phyloP scores from a whole-genome alignment of 2,113 vertebrate species.

The Scomber japonicus region DNA sequence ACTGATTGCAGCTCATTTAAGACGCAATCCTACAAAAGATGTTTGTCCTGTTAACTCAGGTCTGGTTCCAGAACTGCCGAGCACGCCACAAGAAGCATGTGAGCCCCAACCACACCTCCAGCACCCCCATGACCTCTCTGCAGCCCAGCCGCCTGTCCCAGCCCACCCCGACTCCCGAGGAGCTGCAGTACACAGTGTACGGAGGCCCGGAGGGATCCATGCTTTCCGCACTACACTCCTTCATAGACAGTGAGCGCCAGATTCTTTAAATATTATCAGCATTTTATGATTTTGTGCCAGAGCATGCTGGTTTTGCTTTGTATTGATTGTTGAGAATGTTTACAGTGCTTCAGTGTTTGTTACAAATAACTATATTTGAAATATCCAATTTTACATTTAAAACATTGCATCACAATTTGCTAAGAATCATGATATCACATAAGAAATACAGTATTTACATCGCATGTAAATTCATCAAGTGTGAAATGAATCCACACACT shows the following conservation, averaged over 20 bases:
- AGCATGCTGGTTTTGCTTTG: not conserved
- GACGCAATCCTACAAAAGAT: not conserved
- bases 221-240: conserved; percentile 92
- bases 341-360: not conserved
- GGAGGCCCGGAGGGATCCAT: conserved; percentile 91
- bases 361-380: not conserved
- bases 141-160: conserved; percentile 89
- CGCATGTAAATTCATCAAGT: too few relatives aligned
- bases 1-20: not conserved
- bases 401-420: too few relatives aligned
- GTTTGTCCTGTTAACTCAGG: conserved; percentile 80
- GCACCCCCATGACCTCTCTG: conserved; percentile 86
- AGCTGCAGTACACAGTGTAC: conserved; percentile 92
- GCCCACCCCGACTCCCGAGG: conserved; percentile 89
- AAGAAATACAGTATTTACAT: not conserved
- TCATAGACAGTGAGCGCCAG: conserved; percentile 91
- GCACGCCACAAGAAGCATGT: conserved; percentile 97
- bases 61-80: conserved; percentile 98
- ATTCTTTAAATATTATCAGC: conserved; percentile 8
- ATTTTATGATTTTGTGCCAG: not conserved
- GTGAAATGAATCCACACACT: too few relatives aligned
- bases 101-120: conserved; percentile 90
- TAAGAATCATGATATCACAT: too few relatives aligned
- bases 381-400: not conserved
- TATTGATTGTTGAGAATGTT: not conserved